Conservation (phyloP, 2,113 vertebrate genomes). For the Redunca redunca region DNA sequence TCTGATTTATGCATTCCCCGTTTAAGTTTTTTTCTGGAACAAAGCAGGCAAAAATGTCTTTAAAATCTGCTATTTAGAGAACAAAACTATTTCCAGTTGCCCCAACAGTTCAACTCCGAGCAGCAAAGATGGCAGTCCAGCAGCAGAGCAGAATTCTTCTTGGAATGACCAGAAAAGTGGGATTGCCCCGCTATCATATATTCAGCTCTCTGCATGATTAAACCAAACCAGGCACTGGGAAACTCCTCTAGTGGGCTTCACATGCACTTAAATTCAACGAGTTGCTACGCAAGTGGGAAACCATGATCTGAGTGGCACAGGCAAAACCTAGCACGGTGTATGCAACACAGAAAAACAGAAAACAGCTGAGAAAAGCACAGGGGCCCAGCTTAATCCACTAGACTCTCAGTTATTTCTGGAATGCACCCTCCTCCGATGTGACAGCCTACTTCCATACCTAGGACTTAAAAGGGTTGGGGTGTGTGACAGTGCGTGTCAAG, state of each 20-base stretch:
- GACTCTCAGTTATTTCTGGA: background rate
- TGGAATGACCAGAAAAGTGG: background rate
- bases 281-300: background rate
- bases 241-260: background rate
- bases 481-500: too few relatives aligned
- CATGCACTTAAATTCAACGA: background rate
- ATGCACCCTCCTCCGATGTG: background rate
- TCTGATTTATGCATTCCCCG: background rate
- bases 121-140: background rate
- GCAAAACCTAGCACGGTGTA: background rate
- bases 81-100: background rate
- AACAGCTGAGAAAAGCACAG: background rate
- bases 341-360: background rate
- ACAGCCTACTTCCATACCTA: background rate
- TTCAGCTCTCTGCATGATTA: slow-evolving; percentile 2
- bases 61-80: background rate
- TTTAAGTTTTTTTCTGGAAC: background rate
- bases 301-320: background rate
- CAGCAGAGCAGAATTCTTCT: background rate
- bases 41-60: background rate
- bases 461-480: background rate
- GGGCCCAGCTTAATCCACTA: accelerated
- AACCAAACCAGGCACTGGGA: slow-evolving; percentile 7
- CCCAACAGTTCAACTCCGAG: background rate
- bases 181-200: background rate